Evolutionary conservation across 2,797 vertebrate genomes (phyloP).

Genomic region (Neolamprologus multifasciatus): DNA sequence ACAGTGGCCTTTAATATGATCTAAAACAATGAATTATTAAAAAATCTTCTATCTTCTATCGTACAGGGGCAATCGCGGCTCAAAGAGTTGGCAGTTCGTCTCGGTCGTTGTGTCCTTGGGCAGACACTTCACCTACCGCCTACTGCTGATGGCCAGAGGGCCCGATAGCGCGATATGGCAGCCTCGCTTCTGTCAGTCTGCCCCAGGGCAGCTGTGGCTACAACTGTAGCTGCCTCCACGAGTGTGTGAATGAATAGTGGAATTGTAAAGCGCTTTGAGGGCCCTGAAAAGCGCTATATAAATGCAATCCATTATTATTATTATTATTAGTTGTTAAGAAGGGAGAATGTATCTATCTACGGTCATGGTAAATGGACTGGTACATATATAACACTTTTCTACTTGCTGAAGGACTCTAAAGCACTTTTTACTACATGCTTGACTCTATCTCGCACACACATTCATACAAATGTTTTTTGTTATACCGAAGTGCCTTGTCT

Average conservation of each 20-base stretch:
- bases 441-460: background rate
- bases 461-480: background rate
- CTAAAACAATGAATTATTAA: background rate
- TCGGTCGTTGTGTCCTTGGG: background rate
- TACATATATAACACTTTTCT: background rate
- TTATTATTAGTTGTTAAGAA: background rate
- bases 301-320: background rate
- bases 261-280: background rate
- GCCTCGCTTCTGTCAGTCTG: background rate
- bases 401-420: background rate
- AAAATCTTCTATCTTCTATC: background rate
- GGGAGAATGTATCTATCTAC: background rate
- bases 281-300: background rate
- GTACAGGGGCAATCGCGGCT: background rate
- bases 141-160: background rate
- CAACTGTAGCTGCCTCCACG: accelerated
- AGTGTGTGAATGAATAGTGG: background rate
- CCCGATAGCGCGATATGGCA: background rate
- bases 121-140: background rate
- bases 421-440: background rate
- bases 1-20: background rate
- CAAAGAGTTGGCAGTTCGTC: background rate
- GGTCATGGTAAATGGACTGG: background rate
- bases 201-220: background rate
- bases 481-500: background rate